Evolutionary conservation across 2,888 invertebrate genomes (phyloP).

Genomic region (Lamellibrachia columna): DNA sequence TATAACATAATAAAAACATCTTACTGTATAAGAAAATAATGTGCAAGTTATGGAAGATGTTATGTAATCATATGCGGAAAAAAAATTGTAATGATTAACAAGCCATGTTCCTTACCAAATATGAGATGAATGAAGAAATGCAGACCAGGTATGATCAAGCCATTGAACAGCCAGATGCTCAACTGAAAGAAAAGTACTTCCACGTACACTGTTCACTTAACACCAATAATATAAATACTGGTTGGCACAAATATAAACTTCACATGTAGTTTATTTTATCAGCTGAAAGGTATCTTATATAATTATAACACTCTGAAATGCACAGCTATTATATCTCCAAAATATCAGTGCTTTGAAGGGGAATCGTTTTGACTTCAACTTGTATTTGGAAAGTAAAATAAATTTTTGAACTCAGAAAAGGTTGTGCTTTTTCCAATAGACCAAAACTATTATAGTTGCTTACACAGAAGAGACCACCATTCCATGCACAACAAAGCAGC

Average conservation of each 20-base stretch:
- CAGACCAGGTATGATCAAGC: slow-evolving; percentile 28
- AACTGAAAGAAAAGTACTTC: slow-evolving; percentile 23
- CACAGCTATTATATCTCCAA: too few species aligned
- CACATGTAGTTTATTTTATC: not conserved
- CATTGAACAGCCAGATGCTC: slow-evolving; percentile 32
- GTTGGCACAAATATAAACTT: not conserved
- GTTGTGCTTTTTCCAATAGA: not conserved
- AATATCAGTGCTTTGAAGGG: too few species aligned
- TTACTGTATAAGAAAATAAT: not conserved
- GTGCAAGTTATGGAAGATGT: not conserved
- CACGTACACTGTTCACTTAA: not conserved
- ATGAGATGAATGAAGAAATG: slow-evolving; percentile 32
- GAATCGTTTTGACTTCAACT: too few species aligned
- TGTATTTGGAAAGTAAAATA: too few species aligned
- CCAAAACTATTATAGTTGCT: slow-evolving; percentile 65
- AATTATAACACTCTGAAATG: too few species aligned
- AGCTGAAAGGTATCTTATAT: not conserved
- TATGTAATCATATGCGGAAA: not conserved
- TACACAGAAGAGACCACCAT: slow-evolving; percentile 87
- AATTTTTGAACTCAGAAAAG: not conserved
- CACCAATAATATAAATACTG: not conserved
- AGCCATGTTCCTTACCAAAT: slow-evolving; percentile 30
- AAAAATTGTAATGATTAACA: not conserved
- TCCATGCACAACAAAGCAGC: slow-evolving; percentile 83
- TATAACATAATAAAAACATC: too few species aligned